Evolutionary conservation across 2,113 vertebrate species (phyloP).

Genomic region (Puntigrus tetrazona): DNA sequence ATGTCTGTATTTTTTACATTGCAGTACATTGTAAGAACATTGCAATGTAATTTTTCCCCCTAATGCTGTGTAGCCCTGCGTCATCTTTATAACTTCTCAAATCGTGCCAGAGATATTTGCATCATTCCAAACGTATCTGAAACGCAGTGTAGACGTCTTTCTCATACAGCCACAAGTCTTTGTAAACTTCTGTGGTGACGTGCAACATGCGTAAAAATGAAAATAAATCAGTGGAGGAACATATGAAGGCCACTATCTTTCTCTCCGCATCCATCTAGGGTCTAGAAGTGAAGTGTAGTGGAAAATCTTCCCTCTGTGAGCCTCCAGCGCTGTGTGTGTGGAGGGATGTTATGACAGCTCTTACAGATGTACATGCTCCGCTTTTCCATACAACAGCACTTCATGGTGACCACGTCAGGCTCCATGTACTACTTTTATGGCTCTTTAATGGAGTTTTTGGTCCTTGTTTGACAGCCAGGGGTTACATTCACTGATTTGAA

Average conservation of each 20-base stretch:
- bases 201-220: neutral
- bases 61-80: neutral
- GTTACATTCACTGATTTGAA: neutral
- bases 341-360: conserved; percentile 9
- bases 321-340: neutral
- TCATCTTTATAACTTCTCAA: neutral
- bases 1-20: neutral
- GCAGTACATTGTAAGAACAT: neutral
- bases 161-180: neutral
- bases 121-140: neutral
- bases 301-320: neutral
- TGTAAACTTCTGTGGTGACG: neutral
- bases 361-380: conserved; percentile 6
- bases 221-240: conserved; percentile 14
- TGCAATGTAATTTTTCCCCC: neutral
- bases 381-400: conserved; percentile 26
- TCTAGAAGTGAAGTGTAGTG: conserved; percentile 22
- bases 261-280: conserved; percentile 32
- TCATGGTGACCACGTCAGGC: neutral
- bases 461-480: neutral
- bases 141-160: neutral
- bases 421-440: neutral
- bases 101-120: neutral
- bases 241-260: neutral
- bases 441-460: neutral